phyloP scores from a whole-genome alignment of 1,140 invertebrate genomes.

The Oryctes rhinoceros region DNA sequence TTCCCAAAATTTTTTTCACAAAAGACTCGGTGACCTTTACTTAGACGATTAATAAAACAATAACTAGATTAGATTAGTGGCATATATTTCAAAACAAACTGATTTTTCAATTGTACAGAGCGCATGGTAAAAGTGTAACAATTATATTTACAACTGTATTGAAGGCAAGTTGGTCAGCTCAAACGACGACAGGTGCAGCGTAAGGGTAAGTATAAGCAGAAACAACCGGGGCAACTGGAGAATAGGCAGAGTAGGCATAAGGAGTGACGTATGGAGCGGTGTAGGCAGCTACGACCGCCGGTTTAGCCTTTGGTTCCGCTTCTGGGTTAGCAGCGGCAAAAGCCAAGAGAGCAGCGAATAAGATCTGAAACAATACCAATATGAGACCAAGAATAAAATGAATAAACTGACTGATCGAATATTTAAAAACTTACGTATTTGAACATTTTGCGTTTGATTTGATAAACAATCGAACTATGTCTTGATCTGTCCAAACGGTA shows the following conservation, averaged over 20 bases:
- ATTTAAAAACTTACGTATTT: slow-evolving; percentile 16
- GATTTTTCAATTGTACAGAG: slow-evolving; percentile 28
- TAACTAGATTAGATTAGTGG: neutral
- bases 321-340: slow-evolving; percentile 17
- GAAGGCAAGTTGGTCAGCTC: neutral
- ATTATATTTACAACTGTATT: neutral
- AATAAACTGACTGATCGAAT: neutral
- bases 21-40: neutral
- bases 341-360: slow-evolving; percentile 25
- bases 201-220: slow-evolving; percentile 13
- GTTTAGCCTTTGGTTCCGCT: slow-evolving; percentile 11
- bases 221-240: neutral
- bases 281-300: neutral
- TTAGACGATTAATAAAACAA: neutral
- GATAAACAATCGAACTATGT: slow-evolving; percentile 3
- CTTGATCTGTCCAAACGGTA: neutral
- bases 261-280: neutral
- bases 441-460: slow-evolving; percentile 33
- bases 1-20: too few relatives aligned
- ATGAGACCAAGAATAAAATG: neutral
- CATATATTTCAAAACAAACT: neutral
- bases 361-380: slow-evolving; percentile 2
- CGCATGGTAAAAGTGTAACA: slow-evolving; percentile 13
- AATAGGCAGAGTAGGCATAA: neutral
- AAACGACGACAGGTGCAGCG: neutral